Percentiles rank a stretch among this genome's conserved stretches.
Conservation (phyloP, 2,888 invertebrate genomes). For the Dasypogon diadema region DNA sequence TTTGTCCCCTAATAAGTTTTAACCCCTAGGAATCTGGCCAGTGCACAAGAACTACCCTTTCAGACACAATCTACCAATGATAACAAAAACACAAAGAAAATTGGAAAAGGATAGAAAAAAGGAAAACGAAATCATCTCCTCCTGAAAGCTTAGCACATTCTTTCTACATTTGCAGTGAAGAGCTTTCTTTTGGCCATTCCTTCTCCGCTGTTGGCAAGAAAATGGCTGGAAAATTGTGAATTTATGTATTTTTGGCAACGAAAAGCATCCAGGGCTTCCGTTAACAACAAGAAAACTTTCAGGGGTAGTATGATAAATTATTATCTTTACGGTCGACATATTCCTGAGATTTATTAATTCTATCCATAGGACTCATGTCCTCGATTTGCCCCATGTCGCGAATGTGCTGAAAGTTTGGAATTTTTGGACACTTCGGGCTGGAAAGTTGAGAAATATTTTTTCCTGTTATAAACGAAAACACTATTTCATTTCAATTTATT, state of each 20-base stretch:
- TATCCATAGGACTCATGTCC: conserved; percentile 36
- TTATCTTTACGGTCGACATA: conserved; percentile 55
- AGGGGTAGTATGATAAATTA: conserved; percentile 54
- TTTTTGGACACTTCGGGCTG: conserved; percentile 10
- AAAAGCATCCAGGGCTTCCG: conserved; percentile 48
- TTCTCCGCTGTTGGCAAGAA: conserved; percentile 39
- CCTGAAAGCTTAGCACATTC: conserved; percentile 48
- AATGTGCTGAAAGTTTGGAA: background rate
- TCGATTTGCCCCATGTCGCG: conserved; percentile 3
- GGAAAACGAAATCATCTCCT: conserved; percentile 1
- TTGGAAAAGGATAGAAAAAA: conserved; percentile 3
- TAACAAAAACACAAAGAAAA: background rate
- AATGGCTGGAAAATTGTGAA: conserved; percentile 53
- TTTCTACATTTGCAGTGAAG: conserved; percentile 46
- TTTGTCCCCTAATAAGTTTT: background rate
- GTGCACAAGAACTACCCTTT: background rate
- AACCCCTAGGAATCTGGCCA: background rate
- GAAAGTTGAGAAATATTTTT: conserved; percentile 13
- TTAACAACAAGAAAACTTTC: conserved; percentile 54
- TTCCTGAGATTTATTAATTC: conserved; percentile 53
- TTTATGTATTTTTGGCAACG: conserved; percentile 49
- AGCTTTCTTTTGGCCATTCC: background rate
- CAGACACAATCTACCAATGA: background rate
- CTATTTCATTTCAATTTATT: conserved; percentile 8
- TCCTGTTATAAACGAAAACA: conserved; percentile 11